phyloP scores from a whole-genome alignment of 1,140 invertebrate genomes.

The Littorina saxatilis region DNA sequence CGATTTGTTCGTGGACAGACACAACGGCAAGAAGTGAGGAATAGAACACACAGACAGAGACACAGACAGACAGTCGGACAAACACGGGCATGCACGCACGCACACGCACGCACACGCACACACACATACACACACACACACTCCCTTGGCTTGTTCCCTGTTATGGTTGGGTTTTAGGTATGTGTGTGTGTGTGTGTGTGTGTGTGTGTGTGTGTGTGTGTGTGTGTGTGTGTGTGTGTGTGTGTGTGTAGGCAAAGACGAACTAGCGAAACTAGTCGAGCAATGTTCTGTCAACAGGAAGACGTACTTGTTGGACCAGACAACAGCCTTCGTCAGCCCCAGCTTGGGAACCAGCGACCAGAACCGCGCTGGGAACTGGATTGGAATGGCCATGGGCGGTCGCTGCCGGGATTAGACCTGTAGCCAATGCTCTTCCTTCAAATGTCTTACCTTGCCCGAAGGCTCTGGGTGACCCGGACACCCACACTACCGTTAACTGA shows the following conservation, averaged over 20 bases:
- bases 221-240: too few species aligned
- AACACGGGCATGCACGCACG: not conserved
- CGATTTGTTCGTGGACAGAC: constrained; percentile 8
- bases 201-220: not conserved
- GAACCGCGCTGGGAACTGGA: not conserved
- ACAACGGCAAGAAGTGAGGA: not conserved
- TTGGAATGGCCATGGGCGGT: not conserved
- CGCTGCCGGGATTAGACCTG: not conserved
- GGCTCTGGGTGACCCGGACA: not conserved
- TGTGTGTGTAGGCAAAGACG: not conserved
- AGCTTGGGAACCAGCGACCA: not conserved
- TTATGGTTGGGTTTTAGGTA: not conserved
- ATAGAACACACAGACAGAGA: not conserved
- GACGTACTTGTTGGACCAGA: constrained; percentile 25
- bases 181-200: not conserved
- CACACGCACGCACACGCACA: too few species aligned
- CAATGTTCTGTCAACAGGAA: not conserved
- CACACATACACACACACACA: too few species aligned
- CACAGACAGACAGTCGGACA: not conserved
- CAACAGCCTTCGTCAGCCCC: constrained; percentile 15
- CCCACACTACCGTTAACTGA: too few species aligned
- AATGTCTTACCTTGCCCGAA: too few species aligned
- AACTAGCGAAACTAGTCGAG: not conserved
- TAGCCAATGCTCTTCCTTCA: too few species aligned
- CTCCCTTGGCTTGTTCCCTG: not conserved